Conservation (phyloP, 2,888 invertebrate species). For the Coremacera marginata region DNA sequence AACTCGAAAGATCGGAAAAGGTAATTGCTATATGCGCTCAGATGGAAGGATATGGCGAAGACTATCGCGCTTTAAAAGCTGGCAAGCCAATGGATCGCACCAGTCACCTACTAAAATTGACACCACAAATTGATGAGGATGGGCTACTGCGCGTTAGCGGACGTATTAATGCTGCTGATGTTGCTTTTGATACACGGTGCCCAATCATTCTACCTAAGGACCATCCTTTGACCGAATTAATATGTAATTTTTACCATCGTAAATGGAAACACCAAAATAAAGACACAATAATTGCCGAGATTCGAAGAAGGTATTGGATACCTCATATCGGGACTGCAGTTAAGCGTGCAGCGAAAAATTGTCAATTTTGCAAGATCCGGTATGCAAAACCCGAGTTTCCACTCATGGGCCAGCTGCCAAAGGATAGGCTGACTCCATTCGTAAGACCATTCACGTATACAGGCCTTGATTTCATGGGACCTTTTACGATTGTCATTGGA, state of each 20-base stretch:
- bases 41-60: too few species aligned
- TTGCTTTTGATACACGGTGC: not conserved
- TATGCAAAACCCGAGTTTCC: not conserved
- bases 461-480: not conserved
- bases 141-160: not conserved
- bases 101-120: not conserved
- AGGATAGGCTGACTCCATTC: not conserved
- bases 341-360: not conserved
- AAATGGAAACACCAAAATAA: not conserved
- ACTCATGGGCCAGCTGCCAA: not conserved
- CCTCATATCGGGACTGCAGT: not conserved
- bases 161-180: not conserved
- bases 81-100: too few species aligned
- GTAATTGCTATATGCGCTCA: conserved; percentile 18
- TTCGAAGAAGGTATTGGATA: not conserved
- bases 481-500: not conserved
- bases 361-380: not conserved
- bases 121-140: not conserved
- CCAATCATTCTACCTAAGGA: not conserved
- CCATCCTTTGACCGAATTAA: not conserved
- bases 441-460: not conserved
- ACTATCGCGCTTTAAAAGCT: too few species aligned
- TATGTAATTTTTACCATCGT: not conserved
- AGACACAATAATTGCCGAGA: not conserved
- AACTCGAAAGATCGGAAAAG: conserved; percentile 21